A percentile compares a stretch with the other conserved stretches of the same genome.
Evolutionary conservation across 2,888 invertebrate genomes (phyloP).

Genomic region (Melanostoma scalare): DNA sequence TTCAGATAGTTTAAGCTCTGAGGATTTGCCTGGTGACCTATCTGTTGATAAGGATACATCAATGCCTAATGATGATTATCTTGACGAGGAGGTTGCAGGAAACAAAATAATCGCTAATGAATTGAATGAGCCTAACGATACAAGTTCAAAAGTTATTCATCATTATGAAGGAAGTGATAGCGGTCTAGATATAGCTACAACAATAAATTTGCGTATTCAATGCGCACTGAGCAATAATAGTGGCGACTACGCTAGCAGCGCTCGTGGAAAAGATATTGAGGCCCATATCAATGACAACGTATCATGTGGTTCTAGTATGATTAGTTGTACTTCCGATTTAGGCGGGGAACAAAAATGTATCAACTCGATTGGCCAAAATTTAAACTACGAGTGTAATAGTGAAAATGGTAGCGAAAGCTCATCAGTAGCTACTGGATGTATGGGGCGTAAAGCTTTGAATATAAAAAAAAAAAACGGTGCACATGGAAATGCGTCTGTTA

Average conservation of each 20-base stretch:
- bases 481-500: constrained; percentile 81
- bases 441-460: constrained; percentile 75
- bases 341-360: constrained; percentile 84
- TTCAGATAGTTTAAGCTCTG: no score
- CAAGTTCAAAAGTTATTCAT: constrained; percentile 48
- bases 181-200: constrained; percentile 87
- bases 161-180: constrained; percentile 89
- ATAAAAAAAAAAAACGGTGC: constrained; percentile 85
- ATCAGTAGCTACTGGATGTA: constrained; percentile 83
- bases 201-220: constrained; percentile 81
- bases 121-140: constrained; percentile 74
- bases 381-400: constrained; percentile 83
- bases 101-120: constrained; percentile 78
- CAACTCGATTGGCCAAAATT: constrained; percentile 75
- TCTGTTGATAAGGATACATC: constrained; percentile 10
- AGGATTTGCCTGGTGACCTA: background rate
- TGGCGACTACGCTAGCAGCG: constrained; percentile 87
- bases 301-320: constrained; percentile 90
- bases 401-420: constrained; percentile 91
- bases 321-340: constrained; percentile 88
- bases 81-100: constrained; percentile 75
- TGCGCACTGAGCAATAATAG: constrained; percentile 84
- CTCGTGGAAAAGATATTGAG: constrained; percentile 82
- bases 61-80: constrained; percentile 62
- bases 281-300: constrained; percentile 81